Percentiles rank a stretch among this genome's conserved stretches.
phyloP scores from a whole-genome alignment of 1,140 invertebrate genomes.

The Heliconius melpomene region DNA sequence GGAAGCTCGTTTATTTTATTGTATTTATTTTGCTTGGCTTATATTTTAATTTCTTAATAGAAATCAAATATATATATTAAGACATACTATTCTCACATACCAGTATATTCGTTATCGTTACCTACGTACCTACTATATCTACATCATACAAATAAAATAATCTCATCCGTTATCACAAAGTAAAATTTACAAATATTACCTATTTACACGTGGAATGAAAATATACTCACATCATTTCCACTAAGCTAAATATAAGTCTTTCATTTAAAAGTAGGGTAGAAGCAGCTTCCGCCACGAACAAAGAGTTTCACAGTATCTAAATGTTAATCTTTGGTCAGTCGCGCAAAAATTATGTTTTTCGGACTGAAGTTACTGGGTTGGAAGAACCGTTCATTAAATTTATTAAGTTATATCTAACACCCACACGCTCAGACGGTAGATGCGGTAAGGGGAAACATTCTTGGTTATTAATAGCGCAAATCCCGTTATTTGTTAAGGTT shows the following conservation, averaged over 20 bases:
- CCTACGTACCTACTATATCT: not conserved
- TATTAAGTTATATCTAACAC: conserved; percentile 41
- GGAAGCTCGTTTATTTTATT: conserved; percentile 59
- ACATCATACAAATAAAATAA: not conserved
- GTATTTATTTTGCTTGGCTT: conserved; percentile 50
- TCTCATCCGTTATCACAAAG: not conserved
- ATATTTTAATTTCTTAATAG: not conserved
- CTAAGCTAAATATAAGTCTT: conserved; percentile 29
- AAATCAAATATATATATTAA: not conserved
- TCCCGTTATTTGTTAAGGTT: conserved; percentile 40
- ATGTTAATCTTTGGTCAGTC: conserved; percentile 78
- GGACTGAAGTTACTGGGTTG: conserved; percentile 67
- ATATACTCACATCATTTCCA: conserved; percentile 18
- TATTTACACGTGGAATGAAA: not conserved
- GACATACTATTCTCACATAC: not conserved
- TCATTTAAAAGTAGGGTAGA: conserved; percentile 48
- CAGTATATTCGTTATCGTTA: not conserved
- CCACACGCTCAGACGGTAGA: conserved; percentile 26
- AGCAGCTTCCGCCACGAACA: conserved; percentile 64
- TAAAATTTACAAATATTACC: not conserved
- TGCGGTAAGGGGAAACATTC: conserved; percentile 32
- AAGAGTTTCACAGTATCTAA: conserved; percentile 73
- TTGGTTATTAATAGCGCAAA: conserved; percentile 43
- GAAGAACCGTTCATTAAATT: conserved; percentile 71
- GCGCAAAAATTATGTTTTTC: conserved; percentile 81